Evolutionary conservation across 2,797 vertebrate species (phyloP), one percentile per base, ranked within the genome.

Genomic region (Sardinella longiceps): DNA sequence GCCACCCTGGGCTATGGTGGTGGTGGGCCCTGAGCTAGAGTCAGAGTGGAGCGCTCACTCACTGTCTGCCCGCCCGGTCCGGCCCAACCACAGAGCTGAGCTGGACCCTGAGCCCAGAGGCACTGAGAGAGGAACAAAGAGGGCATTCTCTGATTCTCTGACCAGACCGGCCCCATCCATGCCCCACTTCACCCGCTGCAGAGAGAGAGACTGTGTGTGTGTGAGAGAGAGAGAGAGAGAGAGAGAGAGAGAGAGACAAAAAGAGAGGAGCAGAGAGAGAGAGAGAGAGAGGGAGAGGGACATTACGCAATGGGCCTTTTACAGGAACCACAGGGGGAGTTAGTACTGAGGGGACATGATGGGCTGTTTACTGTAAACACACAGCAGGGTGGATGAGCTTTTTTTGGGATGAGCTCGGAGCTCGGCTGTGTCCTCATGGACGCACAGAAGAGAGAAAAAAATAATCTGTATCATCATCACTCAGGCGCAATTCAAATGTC

Each of bases 141-240:
- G 70, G 37, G 33, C 37, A 77, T 77, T 77, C 70, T 77, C 70
- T 20, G 20, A n/a, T n/a, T n/a, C n/a, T n/a, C n/a, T n/a, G n/a
- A n/a, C n/a, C n/a, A n/a, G n/a, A 37, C 18, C 33, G 33, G 70
- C 70, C 70, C 18, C 70, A 20, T 37, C 6, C 37, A 77, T 77
- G 33, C 33, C 70, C 33, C 18, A 43, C 70, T 77, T 37, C 28
- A 53, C 33, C 15, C 33, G 1, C 37, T 11, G n/a, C 2, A 48
- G 50, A 53, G 50, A 53, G n/a, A n/a, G n/a, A 45, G 43, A 45
- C n/a, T n/a, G n/a, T n/a, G n/a, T n/a, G n/a, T n/a, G n/a, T n/a
- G n/a, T n/a, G 43, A 45, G 43, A 45, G 43, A 45, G 43, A 45
- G 43, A 45, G 43, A 45, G 43, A 45, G 43, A 45, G 43, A 45